A percentile compares a stretch with the other conserved stretches of the same genome.
phyloP scores from a whole-genome alignment of 2,888 invertebrate species.

The Aporophyla nigra region DNA sequence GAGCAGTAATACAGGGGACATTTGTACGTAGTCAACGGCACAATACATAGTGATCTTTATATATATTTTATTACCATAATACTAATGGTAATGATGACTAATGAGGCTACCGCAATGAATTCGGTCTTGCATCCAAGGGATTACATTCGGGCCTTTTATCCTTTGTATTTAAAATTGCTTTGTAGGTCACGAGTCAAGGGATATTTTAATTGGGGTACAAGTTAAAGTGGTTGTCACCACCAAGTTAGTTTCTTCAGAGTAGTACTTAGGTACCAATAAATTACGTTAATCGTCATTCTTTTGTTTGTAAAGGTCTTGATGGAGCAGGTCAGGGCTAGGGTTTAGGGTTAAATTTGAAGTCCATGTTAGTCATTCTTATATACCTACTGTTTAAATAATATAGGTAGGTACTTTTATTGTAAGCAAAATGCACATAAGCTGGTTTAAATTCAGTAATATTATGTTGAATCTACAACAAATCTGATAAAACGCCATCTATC shows the following conservation, averaged over 20 bases:
- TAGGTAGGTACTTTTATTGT: too few relatives aligned
- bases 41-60: background rate
- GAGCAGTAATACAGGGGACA: background rate
- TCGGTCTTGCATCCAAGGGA: background rate
- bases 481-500: constrained; percentile 59
- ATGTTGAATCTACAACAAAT: background rate
- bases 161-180: background rate
- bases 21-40: background rate
- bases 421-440: background rate
- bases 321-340: too few relatives aligned
- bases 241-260: background rate
- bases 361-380: constrained; percentile 4
- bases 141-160: background rate
- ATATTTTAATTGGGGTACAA: background rate
- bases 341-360: background rate
- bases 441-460: background rate
- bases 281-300: background rate
- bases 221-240: constrained; percentile 1
- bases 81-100: too few relatives aligned
- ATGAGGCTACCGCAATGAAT: background rate
- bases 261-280: background rate
- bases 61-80: background rate
- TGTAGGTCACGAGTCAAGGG: background rate
- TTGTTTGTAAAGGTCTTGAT: background rate
- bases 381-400: background rate